Percentiles rank a stretch among this genome's conserved stretches.
Conservation (phyloP, 2,113 vertebrate species). For the Corythornis madagascariensis region DNA sequence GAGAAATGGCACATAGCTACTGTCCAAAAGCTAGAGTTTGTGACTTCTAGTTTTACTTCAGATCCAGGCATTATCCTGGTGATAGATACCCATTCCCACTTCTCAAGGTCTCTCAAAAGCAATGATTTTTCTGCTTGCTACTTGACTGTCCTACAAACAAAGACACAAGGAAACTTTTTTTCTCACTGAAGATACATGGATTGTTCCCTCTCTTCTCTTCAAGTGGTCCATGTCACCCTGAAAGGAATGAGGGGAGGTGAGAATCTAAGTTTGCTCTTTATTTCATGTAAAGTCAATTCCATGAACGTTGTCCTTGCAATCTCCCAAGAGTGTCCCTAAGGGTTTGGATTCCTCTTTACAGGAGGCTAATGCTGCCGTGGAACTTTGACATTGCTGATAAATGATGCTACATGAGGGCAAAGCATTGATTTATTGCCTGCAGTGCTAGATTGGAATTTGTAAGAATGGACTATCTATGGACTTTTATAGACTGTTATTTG, state of each 20-base stretch:
- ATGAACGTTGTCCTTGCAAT: constrained; percentile 9
- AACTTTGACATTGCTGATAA: constrained; percentile 45
- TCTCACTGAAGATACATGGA: background rate
- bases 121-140: background rate
- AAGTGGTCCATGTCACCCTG: background rate
- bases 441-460: constrained; percentile 25
- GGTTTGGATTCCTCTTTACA: background rate
- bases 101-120: background rate
- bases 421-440: constrained; percentile 47
- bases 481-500: constrained; percentile 37
- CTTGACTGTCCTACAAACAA: background rate
- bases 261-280: background rate
- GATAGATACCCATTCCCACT: background rate
- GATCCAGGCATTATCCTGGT: background rate
- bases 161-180: background rate
- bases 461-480: background rate
- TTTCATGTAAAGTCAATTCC: background rate
- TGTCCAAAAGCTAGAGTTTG: background rate
- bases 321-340: background rate
- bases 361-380: background rate
- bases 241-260: background rate
- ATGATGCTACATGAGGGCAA: constrained; percentile 24
- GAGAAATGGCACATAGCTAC: background rate
- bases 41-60: background rate
- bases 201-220: background rate